Evolutionary conservation across 2,113 vertebrate species (phyloP), one percentile per base, ranked within the genome.

Genomic region (Myodes glareolus): DNA sequence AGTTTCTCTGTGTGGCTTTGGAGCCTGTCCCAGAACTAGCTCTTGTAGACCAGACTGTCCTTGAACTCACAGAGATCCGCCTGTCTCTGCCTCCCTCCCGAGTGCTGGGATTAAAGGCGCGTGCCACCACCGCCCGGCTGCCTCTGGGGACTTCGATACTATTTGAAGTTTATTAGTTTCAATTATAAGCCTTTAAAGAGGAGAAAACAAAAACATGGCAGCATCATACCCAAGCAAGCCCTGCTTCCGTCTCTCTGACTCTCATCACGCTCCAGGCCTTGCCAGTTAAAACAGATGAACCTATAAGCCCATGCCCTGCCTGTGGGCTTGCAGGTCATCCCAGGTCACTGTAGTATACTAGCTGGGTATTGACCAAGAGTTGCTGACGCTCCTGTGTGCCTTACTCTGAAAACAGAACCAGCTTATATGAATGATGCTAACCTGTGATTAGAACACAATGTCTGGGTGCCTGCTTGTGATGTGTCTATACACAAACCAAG

Each of bases 401-500:
- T 88, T 67, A 73, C n/a, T 88, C 67, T 81, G 52, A 96, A 88
- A 90, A 95, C 9, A 89, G 84, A 92, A 91, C 63, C 14, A 47
- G n/a, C 85, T 88, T 88, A 4, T 90, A 39, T 33, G 58, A 94
- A 14, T 19, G 68, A 92, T 61, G n/a, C 52, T 92, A 78, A 84
- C 61, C 82, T 80, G 23, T 19, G 16, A 92, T 77, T 65, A 65
- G 65, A 95, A 50, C 47, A 82, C 33, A 84, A 65, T 90, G 47
- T 80, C 58, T 92, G 50, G 21, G 39, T 92, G 19, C 17, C 68
- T 29, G 21, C 45, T n/a, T 65, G 16, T 88, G 52, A 95, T 21
- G 36, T 47, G 55, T 90, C 76, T 76, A 65, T 47, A 52, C 65
- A 68, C 52, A 95, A 63, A 84, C 61, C 50, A 90, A 85, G 42